phyloP scores from a whole-genome alignment of 2,888 invertebrate species.

The Beris chalybata region DNA sequence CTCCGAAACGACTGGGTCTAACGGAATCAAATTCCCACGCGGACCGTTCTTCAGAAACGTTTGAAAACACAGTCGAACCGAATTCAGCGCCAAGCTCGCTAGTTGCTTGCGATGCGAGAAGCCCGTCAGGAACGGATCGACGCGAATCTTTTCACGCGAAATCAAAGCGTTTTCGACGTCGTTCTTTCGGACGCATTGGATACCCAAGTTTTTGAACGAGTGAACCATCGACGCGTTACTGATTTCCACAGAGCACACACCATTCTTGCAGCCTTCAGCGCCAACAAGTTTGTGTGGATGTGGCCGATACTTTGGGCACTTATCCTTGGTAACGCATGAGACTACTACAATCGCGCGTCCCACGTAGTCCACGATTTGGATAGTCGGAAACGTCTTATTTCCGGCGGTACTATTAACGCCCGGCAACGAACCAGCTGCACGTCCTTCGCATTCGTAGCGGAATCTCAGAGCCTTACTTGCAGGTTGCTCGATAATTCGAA shows the following conservation, averaged over 20 bases:
- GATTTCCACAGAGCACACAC: constrained; percentile 79
- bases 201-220: constrained; percentile 83
- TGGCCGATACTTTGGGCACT: constrained; percentile 70
- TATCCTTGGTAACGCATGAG: constrained; percentile 88
- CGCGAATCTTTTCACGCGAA: constrained; percentile 73
- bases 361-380: constrained; percentile 75
- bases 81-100: constrained; percentile 83
- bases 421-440: constrained; percentile 89
- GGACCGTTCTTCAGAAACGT: constrained; percentile 72
- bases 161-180: constrained; percentile 79
- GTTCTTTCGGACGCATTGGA: constrained; percentile 89
- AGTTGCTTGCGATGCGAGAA: constrained; percentile 76
- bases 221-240: constrained; percentile 70
- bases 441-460: constrained; percentile 88
- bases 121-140: constrained; percentile 86
- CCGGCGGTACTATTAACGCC: constrained; percentile 80
- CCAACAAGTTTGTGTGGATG: constrained; percentile 76
- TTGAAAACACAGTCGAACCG: constrained; percentile 88
- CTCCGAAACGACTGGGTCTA: constrained; percentile 78
- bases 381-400: constrained; percentile 83
- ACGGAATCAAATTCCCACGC: constrained; percentile 65
- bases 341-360: constrained; percentile 83
- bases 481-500: constrained; percentile 82
- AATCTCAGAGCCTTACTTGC: constrained; percentile 81
- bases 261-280: constrained; percentile 73